Evolutionary conservation across 1,140 invertebrate species (phyloP).

Genomic region (Atta cephalotes): DNA sequence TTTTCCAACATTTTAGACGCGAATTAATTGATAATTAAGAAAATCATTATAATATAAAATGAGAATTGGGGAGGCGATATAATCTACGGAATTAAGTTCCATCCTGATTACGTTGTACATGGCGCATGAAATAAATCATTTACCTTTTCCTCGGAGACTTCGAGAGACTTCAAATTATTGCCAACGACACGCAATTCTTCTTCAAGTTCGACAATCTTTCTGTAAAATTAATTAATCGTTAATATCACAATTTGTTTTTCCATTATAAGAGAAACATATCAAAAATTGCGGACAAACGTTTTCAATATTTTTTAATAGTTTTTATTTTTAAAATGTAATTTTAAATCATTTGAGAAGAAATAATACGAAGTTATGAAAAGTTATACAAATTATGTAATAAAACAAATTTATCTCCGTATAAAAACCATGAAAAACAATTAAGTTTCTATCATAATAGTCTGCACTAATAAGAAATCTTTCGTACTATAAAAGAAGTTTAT

Average conservation of each 20-base stretch:
- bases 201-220: constrained; percentile 99
- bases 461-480: neutral
- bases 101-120: constrained; percentile 35
- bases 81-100: constrained; percentile 22
- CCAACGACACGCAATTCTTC: constrained; percentile 99
- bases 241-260: neutral
- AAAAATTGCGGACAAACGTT: constrained; percentile 24
- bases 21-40: constrained; percentile 34
- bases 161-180: constrained; percentile 99
- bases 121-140: constrained; percentile 67
- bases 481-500: neutral
- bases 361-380: neutral
- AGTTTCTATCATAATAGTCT: neutral
- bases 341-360: neutral
- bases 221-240: constrained; percentile 87
- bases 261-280: neutral
- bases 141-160: constrained; percentile 99
- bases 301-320: constrained; percentile 17
- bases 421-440: neutral
- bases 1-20: constrained; percentile 17
- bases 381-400: neutral
- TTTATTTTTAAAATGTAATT: neutral
- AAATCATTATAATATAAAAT: constrained; percentile 28
- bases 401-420: neutral
- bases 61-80: constrained; percentile 24